Conservation (phyloP, 2,797 vertebrate genomes). For the Siniperca scherzeri region DNA sequence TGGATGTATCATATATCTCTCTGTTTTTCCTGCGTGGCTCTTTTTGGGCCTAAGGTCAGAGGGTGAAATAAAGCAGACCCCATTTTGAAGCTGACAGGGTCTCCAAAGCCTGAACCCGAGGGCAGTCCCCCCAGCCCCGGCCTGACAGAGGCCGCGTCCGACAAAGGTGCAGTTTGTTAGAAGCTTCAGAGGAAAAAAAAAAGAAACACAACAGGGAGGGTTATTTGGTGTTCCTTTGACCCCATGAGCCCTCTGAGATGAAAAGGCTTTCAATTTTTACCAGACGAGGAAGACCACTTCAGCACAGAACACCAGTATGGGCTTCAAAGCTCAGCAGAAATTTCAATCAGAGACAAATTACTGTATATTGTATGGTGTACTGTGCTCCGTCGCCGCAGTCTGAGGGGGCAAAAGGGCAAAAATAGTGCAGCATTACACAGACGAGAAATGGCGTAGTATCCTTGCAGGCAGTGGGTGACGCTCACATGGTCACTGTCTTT, state of each 20-base stretch:
- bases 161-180: constrained; percentile 89
- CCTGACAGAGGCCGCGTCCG: constrained; percentile 81
- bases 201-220: constrained; percentile 82
- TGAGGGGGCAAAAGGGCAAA: constrained; percentile 67
- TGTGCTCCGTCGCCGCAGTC: constrained; percentile 43
- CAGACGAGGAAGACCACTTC: constrained; percentile 82
- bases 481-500: constrained; percentile 26
- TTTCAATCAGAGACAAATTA: constrained; percentile 86
- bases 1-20: constrained; percentile 87
- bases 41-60: constrained; percentile 85
- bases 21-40: constrained; percentile 86
- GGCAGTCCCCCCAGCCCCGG: constrained; percentile 75
- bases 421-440: constrained; percentile 52
- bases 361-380: constrained; percentile 76
- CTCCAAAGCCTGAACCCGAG: constrained; percentile 85
- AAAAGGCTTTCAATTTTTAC: constrained; percentile 86
- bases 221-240: constrained; percentile 87
- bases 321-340: constrained; percentile 86
- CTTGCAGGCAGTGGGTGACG: constrained; percentile 16
- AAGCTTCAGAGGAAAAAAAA: constrained; percentile 67
- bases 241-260: constrained; percentile 84
- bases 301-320: constrained; percentile 70
- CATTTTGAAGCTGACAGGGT: constrained; percentile 87
- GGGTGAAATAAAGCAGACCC: constrained; percentile 89
- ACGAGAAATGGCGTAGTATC: constrained; percentile 31